Conservation (phyloP, 1,140 invertebrate species). For the Cephus cinctus region DNA sequence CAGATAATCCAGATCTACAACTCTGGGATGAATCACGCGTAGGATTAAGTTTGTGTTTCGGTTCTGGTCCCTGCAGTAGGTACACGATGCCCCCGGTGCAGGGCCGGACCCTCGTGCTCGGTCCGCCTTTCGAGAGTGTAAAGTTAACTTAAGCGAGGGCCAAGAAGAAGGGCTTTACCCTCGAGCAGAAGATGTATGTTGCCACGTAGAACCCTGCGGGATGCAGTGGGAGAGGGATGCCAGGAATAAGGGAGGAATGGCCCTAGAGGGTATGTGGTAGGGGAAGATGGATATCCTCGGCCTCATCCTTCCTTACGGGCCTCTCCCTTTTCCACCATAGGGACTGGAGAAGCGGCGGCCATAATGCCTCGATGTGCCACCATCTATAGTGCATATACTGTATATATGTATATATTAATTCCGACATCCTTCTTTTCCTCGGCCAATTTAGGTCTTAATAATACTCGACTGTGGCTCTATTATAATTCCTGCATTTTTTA, state of each 20-base stretch:
- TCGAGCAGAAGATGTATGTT: conserved; percentile 39
- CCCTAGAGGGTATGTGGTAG: conserved; percentile 26
- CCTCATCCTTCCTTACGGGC: conserved; percentile 39
- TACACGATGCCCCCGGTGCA: too few species aligned
- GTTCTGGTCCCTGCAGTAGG: too few species aligned
- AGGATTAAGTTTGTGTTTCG: conserved; percentile 43
- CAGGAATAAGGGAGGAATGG: conserved; percentile 30
- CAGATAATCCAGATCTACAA: conserved; percentile 47
- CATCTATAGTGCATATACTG: too few species aligned
- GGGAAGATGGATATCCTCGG: conserved; percentile 55
- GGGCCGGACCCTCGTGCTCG: neutral
- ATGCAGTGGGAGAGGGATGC: conserved; percentile 31
- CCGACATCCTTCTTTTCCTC: conserved; percentile 21
- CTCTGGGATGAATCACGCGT: conserved; percentile 36
- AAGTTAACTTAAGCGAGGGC: conserved; percentile 38
- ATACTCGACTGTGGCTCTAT: conserved; percentile 39
- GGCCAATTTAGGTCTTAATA: conserved; percentile 54
- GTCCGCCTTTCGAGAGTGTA: conserved; percentile 18
- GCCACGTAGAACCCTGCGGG: conserved; percentile 34
- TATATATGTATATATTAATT: too few species aligned
- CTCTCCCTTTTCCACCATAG: conserved; percentile 44
- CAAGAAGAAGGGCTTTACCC: conserved; percentile 39
- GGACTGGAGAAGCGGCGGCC: conserved; percentile 50
- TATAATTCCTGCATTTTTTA: conserved; percentile 46
- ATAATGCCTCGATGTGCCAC: conserved; percentile 51